phyloP scores from a whole-genome alignment of 2,113 vertebrate species.

The Oenanthe melanoleuca region DNA sequence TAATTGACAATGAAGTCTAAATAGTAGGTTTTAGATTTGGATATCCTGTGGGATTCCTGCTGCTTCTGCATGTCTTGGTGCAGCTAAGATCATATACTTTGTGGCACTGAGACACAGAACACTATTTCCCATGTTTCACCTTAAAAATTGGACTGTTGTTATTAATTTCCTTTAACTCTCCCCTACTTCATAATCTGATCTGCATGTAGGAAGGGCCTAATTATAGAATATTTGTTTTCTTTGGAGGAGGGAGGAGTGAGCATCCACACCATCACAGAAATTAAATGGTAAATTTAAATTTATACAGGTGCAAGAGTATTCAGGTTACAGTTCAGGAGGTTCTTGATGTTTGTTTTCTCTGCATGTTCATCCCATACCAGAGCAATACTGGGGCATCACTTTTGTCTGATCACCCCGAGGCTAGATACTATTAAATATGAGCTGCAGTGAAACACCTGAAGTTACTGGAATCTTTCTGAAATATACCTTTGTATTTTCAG shows the following conservation, averaged over 20 bases:
- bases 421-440: neutral
- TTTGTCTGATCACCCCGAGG: neutral
- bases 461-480: neutral
- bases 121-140: neutral
- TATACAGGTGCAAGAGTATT: neutral
- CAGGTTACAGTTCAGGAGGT: neutral
- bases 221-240: neutral
- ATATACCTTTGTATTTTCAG: neutral
- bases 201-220: neutral
- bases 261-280: neutral
- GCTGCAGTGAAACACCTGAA: neutral
- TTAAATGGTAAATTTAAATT: neutral
- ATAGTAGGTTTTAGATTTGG: neutral
- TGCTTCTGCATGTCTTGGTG: neutral
- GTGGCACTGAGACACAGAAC: neutral
- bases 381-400: neutral
- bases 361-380: neutral
- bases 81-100: neutral
- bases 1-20: neutral
- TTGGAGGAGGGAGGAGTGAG: neutral
- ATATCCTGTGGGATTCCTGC: neutral
- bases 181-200: neutral
- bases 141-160: neutral
- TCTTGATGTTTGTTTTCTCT: neutral
- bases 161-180: neutral